phyloP scores from a whole-genome alignment of 2,113 vertebrate species.

The Psammodynastes pulverulentus region DNA sequence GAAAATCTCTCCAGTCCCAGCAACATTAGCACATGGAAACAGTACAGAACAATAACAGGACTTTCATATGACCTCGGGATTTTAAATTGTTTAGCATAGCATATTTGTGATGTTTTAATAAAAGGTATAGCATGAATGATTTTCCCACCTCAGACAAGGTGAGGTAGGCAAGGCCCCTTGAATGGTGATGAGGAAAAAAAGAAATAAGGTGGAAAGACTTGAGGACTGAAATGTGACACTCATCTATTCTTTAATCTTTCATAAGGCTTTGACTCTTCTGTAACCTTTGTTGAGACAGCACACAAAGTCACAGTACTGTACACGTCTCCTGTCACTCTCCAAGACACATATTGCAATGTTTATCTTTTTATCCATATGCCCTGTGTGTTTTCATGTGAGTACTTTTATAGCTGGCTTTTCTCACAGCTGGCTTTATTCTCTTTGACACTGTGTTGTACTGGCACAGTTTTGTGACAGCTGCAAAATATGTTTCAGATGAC shows the following conservation, averaged over 20 bases:
- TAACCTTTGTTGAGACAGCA: constrained; percentile 36
- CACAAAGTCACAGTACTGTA: constrained; percentile 25
- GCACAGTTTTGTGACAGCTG: constrained; percentile 42
- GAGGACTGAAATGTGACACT: constrained; percentile 13
- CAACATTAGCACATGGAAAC: neutral
- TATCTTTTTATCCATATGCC: constrained; percentile 36
- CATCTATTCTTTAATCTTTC: constrained; percentile 45
- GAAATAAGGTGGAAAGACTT: constrained; percentile 8
- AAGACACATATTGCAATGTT: constrained; percentile 32
- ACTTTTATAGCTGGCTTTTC: constrained; percentile 12
- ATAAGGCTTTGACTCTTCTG: constrained; percentile 27
- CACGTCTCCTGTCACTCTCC: constrained; percentile 42
- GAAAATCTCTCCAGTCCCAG: neutral
- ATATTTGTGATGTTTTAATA: neutral
- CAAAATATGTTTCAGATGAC: constrained; percentile 39
- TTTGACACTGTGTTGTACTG: constrained; percentile 37
- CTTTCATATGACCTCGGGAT: constrained; percentile 15
- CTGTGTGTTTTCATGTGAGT: constrained; percentile 41
- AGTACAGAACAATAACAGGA: neutral
- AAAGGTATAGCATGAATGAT: neutral
- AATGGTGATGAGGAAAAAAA: neutral
- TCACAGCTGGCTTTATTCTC: constrained; percentile 26
- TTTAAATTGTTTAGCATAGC: constrained; percentile 25
- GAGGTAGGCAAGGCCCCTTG: neutral
- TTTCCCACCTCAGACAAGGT: neutral